Evolutionary conservation across 2,888 invertebrate species (phyloP), one percentile per base, ranked within the genome.

Genomic region (Metallyticus violacea): DNA sequence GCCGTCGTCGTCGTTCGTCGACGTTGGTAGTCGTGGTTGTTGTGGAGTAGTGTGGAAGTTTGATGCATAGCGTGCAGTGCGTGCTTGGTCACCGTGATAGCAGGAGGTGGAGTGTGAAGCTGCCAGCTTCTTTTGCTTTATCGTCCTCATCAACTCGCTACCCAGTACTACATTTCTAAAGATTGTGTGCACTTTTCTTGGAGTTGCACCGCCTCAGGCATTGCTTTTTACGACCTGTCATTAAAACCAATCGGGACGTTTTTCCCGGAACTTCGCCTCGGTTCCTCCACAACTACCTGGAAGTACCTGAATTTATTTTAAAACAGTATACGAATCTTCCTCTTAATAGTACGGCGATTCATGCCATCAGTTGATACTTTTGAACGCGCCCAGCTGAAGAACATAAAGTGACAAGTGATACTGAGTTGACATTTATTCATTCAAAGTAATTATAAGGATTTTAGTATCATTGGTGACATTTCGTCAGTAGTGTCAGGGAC

Each of bases 1-100:
- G 87, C 79, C 81, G 86, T 30, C 79, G 83, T 86, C 79, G 78
- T 86, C 86, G 79, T 83, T 86, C 79, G 88, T 80, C 26, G 80
- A 26, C 29, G 29, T n/a, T 83, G 76, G 83, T 83, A 22, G 81
- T 80, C 27, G 80, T 80, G 80, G 26, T 80, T 22, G 80, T 80
- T 22, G 80, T 28, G 82, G 82, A 82, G 62, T 40, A 82, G 62
- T 26, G 62, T 27, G 82, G 6, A 62, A 82, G 76, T 82, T 82
- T 82, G 82, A 83, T 83, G 77, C 83, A 77, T 83, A 83, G 28
- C 83, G 77, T 83, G 27, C 83, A 83, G 83, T 83, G 77, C 83
- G 83, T 83, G 83, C 77, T 29, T 83, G 83, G 77, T 77, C 77
- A 83, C 83, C 28, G 83, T 83, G 83, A 28, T 77, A 27, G 83